A percentile compares a stretch with the other conserved stretches of the same genome.
phyloP scores from a whole-genome alignment of 2,113 vertebrate species.

The Parotia lawesii region DNA sequence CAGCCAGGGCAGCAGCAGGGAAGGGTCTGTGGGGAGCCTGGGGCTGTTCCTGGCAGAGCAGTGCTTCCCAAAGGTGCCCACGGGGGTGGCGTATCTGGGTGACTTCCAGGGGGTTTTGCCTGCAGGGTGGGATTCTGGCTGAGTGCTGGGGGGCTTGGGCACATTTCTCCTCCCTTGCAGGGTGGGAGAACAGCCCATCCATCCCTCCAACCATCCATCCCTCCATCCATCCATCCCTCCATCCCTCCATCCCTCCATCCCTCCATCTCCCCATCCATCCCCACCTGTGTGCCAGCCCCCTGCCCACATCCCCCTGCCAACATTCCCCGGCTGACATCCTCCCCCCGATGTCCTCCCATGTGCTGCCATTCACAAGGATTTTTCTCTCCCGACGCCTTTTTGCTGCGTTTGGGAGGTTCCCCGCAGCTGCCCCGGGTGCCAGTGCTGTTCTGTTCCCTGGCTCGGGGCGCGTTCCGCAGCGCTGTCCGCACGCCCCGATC shows the following conservation, averaged over 20 bases:
- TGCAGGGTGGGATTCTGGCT: not conserved
- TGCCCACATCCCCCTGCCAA: not conserved
- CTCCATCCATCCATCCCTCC: not conserved
- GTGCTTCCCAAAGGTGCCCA: accelerated
- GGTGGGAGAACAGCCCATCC: not conserved
- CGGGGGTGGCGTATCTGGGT: accelerated
- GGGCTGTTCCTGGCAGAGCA: not conserved
- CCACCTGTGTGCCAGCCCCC: not conserved
- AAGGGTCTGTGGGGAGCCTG: not conserved
- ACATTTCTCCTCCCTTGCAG: accelerated
- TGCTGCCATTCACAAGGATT: not conserved
- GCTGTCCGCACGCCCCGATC: no score
- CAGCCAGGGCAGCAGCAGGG: not conserved
- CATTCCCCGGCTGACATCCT: not conserved
- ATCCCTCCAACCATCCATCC: not conserved
- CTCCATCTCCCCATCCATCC: not conserved
- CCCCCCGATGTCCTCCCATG: not conserved
- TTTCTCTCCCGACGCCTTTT: not conserved
- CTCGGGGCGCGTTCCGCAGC: not conserved
- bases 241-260: not conserved
- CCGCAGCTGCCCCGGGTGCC: accelerated
- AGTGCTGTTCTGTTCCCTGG: not conserved
- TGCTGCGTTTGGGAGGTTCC: accelerated
- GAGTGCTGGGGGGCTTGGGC: not conserved
- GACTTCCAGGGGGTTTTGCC: not conserved